Evolutionary conservation across 2,113 vertebrate species (phyloP).

Genomic region (Pseudopipra pipra): DNA sequence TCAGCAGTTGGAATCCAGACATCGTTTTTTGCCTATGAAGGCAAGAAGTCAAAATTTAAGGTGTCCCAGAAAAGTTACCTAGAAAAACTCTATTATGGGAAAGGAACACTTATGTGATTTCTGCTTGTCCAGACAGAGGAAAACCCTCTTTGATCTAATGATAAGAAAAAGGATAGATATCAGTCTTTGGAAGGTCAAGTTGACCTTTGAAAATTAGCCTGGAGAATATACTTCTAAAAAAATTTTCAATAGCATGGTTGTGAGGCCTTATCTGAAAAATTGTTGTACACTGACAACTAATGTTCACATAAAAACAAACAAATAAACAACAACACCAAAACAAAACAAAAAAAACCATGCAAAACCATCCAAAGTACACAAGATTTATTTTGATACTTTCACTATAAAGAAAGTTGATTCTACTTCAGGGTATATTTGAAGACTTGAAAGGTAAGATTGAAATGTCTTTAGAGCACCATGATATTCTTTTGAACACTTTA

Average conservation of each 20-base stretch:
- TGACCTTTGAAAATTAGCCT: not conserved
- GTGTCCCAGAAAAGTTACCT: not conserved
- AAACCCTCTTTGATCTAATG: not conserved
- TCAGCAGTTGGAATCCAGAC: not conserved
- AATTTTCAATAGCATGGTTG: not conserved
- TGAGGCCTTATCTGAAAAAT: not conserved
- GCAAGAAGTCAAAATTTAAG: not conserved
- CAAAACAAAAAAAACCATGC: not conserved
- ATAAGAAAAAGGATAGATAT: not conserved
- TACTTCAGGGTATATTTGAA: constrained; percentile 1
- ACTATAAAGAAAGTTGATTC: not conserved
- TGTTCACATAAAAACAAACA: not conserved
- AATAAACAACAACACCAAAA: not conserved
- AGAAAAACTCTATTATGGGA: not conserved
- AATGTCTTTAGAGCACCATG: constrained; percentile 18
- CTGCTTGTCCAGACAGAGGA: not conserved
- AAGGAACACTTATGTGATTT: not conserved
- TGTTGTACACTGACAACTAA: not conserved
- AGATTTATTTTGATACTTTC: constrained; percentile 32
- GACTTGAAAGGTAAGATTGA: not conserved
- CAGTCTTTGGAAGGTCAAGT: not conserved
- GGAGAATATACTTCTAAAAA: not conserved
- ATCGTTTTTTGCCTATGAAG: not conserved
- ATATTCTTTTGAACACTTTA: constrained; percentile 17
- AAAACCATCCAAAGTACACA: not conserved